Evolutionary conservation across 2,888 invertebrate species (phyloP).

Genomic region (Agelastica alni): DNA sequence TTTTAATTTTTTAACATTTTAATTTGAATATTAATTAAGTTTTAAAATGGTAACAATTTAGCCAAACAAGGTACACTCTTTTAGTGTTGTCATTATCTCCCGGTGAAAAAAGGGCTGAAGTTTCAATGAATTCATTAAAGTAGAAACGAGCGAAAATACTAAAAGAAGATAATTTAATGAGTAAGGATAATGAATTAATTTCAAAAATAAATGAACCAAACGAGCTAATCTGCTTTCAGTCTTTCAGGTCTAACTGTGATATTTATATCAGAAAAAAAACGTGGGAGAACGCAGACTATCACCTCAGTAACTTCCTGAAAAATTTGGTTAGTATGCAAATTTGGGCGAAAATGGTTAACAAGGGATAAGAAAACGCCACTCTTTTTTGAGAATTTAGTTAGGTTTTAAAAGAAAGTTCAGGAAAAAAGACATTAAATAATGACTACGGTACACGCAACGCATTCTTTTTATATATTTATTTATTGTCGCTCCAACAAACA

Average conservation of each 20-base stretch:
- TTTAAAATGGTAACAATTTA: too few species aligned
- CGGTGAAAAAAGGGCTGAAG: neutral
- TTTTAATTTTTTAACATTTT: too few species aligned
- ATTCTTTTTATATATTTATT: too few species aligned
- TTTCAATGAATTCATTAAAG: neutral
- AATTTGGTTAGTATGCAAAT: conserved; percentile 39
- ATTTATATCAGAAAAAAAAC: conserved; percentile 26
- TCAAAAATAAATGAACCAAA: conserved; percentile 13
- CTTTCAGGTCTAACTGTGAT: conserved; percentile 24
- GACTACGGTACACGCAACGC: too few species aligned
- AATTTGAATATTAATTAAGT: too few species aligned
- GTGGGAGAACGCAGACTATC: conserved; percentile 25
- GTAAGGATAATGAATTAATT: conserved; percentile 20
- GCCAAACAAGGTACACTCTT: too few species aligned
- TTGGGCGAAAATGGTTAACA: conserved; percentile 35
- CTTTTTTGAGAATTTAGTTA: neutral
- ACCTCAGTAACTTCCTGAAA: conserved; percentile 37
- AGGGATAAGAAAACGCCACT: conserved; percentile 28
- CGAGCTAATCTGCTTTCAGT: conserved; percentile 20
- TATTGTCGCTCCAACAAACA: too few species aligned
- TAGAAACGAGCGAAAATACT: conserved; percentile 13
- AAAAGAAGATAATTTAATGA: conserved; percentile 17
- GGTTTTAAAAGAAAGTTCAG: neutral
- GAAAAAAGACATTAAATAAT: too few species aligned
- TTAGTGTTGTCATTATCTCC: neutral